phyloP scores from a whole-genome alignment of 2,888 invertebrate species.

The Melinaea menophilus region DNA sequence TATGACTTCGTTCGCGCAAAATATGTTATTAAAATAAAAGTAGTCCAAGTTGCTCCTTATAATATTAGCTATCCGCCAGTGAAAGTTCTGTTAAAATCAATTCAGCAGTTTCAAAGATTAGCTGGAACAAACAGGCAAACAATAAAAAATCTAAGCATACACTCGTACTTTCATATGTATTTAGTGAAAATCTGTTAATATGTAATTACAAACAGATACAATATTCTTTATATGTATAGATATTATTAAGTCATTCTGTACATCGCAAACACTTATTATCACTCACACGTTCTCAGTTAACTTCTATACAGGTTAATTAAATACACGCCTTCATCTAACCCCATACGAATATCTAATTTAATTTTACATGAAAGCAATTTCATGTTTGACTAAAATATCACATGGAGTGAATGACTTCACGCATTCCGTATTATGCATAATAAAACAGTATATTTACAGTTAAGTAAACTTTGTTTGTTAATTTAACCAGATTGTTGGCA shows the following conservation, averaged over 20 bases:
- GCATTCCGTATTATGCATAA: conserved; percentile 23
- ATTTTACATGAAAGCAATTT: conserved; percentile 69
- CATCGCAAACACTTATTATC: conserved; percentile 1
- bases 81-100: no score
- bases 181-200: no score
- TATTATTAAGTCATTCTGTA: background rate
- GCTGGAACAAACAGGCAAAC: no score
- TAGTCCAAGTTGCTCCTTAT: no score
- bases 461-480: conserved; percentile 6
- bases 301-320: conserved; percentile 28
- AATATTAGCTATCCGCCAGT: no score
- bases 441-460: conserved; percentile 12
- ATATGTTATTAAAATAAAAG: no score
- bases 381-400: conserved; percentile 59
- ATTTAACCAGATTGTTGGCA: no score
- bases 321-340: conserved; percentile 48
- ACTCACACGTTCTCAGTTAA: conserved; percentile 11
- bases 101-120: no score
- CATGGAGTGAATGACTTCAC: conserved; percentile 39
- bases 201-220: no score
- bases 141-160: no score
- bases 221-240: background rate
- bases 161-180: no score
- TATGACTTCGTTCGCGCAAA: no score
- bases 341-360: conserved; percentile 66